These are phyloP conservation scores for Columba guinea DNA, from an alignment of 2,797 vertebrate species.

Conservation along the genomic window DNA sequence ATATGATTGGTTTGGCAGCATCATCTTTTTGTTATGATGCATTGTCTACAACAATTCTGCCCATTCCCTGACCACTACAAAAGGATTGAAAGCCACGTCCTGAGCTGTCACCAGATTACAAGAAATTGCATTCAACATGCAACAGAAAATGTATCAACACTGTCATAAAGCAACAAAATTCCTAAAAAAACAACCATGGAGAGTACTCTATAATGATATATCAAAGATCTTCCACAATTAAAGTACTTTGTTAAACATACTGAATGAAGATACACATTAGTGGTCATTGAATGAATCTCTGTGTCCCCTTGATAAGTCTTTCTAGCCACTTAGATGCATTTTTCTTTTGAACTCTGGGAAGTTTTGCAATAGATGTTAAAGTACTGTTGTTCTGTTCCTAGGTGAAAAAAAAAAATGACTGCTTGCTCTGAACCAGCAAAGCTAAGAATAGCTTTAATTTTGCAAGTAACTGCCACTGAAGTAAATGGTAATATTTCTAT, in stretches of 20 bases:
- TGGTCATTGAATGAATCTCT: neutral
- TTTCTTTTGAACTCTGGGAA: neutral
- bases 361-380: neutral
- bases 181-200: neutral
- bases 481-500: constrained; percentile 4
- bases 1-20: neutral
- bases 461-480: neutral
- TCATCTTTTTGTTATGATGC: no score
- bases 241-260: neutral
- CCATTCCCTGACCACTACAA: neutral
- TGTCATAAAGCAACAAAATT: neutral
- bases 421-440: neutral
- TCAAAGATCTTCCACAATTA: neutral
- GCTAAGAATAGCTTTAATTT: constrained; percentile 23
- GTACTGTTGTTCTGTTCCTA: neutral
- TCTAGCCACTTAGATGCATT: neutral
- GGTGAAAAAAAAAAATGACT: neutral
- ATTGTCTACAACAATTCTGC: neutral
- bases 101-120: neutral
- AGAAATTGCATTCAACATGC: neutral
- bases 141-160: neutral
- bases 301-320: neutral
- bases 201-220: neutral
- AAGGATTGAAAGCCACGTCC: neutral
- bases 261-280: neutral